Conservation (phyloP, 2,888 invertebrate genomes). For the Cynaeus angustus region DNA sequence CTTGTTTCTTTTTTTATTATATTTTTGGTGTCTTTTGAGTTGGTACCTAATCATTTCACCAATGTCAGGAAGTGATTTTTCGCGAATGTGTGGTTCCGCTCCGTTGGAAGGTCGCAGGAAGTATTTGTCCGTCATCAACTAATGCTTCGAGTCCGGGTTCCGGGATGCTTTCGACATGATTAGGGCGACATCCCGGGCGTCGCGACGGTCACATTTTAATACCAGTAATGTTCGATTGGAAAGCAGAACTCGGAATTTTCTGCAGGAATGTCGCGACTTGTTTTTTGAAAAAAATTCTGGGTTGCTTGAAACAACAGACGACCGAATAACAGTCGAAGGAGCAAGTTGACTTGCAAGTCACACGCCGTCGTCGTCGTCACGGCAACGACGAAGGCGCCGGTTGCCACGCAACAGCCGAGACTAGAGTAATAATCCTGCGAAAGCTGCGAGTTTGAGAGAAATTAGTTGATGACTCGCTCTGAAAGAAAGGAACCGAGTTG, state of each 20-base stretch:
- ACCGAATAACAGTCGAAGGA: constrained; percentile 6
- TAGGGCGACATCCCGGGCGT: constrained; percentile 36
- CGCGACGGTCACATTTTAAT: not conserved
- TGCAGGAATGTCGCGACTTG: not conserved
- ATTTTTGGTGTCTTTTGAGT: not conserved
- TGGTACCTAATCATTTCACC: not conserved
- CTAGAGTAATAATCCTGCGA: constrained; percentile 67
- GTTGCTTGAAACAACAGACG: constrained; percentile 4
- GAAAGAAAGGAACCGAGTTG: constrained; percentile 69
- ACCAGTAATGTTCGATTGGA: not conserved
- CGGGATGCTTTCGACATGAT: constrained; percentile 34
- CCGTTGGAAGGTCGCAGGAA: constrained; percentile 47
- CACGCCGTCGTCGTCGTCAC: constrained; percentile 63
- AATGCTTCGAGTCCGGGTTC: constrained; percentile 54
- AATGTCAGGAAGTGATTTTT: constrained; percentile 25
- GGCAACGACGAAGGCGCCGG: constrained; percentile 64
- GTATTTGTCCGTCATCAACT: constrained; percentile 61
- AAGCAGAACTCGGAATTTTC: not conserved
- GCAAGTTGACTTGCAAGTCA: constrained; percentile 68
- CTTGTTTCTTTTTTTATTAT: too few species aligned
- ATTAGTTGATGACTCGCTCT: constrained; percentile 70
- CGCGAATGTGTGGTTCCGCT: constrained; percentile 42
- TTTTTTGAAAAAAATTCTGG: not conserved
- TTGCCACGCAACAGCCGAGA: constrained; percentile 61
- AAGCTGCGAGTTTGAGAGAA: constrained; percentile 68